Evolutionary conservation across 2,113 vertebrate genomes (phyloP).

Genomic region (Limanda limanda): DNA sequence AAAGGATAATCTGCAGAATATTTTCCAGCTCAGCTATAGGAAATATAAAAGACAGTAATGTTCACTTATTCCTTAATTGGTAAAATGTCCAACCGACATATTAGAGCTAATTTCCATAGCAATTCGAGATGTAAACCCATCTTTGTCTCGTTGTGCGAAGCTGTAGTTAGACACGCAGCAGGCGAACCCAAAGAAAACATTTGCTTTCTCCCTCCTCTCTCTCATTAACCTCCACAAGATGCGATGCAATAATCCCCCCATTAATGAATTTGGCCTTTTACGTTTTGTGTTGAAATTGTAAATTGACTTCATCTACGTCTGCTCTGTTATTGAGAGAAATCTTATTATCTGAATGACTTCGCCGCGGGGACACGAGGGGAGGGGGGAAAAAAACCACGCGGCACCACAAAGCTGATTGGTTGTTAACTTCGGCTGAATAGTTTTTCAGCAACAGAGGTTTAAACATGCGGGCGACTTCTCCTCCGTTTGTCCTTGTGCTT

Average conservation of each 20-base stretch:
- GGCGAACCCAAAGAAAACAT: slow-evolving; percentile 33
- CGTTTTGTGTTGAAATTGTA: slow-evolving; percentile 61
- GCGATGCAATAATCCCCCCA: slow-evolving; percentile 46
- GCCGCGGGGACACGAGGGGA: slow-evolving; percentile 7
- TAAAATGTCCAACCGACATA: not conserved
- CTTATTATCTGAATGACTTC: slow-evolving; percentile 55
- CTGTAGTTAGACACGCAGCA: slow-evolving; percentile 3
- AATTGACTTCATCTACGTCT: slow-evolving; percentile 53
- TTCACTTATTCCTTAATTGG: not conserved
- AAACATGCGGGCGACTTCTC: slow-evolving; percentile 14
- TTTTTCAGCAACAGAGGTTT: slow-evolving; percentile 40
- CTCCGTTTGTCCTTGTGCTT: slow-evolving; percentile 42
- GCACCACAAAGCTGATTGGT: slow-evolving; percentile 27
- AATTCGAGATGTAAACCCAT: not conserved
- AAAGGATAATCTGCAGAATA: not conserved
- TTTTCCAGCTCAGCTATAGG: not conserved
- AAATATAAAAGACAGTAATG: not conserved
- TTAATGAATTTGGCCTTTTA: slow-evolving; percentile 63
- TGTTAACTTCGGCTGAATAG: slow-evolving; percentile 38
- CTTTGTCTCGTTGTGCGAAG: not conserved
- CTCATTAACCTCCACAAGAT: slow-evolving; percentile 55
- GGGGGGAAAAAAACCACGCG: not conserved
- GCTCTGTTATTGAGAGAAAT: slow-evolving; percentile 47
- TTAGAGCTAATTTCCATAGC: not conserved
- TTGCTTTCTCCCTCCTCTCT: slow-evolving; percentile 13